phyloP scores from a whole-genome alignment of 2,797 vertebrate genomes.

The Mus caroli region DNA sequence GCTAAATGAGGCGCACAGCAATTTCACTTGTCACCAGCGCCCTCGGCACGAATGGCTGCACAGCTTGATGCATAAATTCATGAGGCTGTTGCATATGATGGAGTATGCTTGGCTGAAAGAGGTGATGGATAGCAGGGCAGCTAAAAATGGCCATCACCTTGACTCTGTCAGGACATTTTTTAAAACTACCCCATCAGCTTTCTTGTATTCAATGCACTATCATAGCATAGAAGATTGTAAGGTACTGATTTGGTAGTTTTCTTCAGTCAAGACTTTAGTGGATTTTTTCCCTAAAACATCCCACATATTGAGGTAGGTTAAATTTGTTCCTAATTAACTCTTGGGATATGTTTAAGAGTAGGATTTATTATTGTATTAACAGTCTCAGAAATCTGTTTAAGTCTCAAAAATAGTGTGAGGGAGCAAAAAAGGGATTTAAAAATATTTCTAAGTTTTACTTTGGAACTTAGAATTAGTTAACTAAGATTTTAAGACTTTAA shows the following conservation, averaged over 20 bases:
- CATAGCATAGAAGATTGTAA: slow-evolving; percentile 84
- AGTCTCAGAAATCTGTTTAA: slow-evolving; percentile 52
- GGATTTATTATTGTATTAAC: slow-evolving; percentile 58
- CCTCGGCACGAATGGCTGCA: slow-evolving; percentile 93
- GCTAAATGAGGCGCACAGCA: slow-evolving; percentile 94
- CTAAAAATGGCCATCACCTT: slow-evolving; percentile 94
- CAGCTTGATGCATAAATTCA: slow-evolving; percentile 94
- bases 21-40: slow-evolving; percentile 93
- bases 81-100: slow-evolving; percentile 94
- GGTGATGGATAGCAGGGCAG: slow-evolving; percentile 93
- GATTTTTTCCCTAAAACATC: slow-evolving; percentile 40
- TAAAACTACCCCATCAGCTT: slow-evolving; percentile 91
- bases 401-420: not conserved
- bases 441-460: slow-evolving; percentile 62
- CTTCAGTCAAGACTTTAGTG: slow-evolving; percentile 75
- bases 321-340: slow-evolving; percentile 75
- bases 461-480: not conserved
- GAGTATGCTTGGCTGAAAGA: slow-evolving; percentile 93
- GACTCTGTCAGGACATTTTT: slow-evolving; percentile 94
- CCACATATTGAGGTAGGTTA: slow-evolving; percentile 56
- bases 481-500: slow-evolving; percentile 15
- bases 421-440: not conserved
- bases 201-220: slow-evolving; percentile 89
- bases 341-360: slow-evolving; percentile 48
- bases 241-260: slow-evolving; percentile 84